Evolutionary conservation across 2,113 vertebrate genomes (phyloP).

Genomic region (Limanda limanda): DNA sequence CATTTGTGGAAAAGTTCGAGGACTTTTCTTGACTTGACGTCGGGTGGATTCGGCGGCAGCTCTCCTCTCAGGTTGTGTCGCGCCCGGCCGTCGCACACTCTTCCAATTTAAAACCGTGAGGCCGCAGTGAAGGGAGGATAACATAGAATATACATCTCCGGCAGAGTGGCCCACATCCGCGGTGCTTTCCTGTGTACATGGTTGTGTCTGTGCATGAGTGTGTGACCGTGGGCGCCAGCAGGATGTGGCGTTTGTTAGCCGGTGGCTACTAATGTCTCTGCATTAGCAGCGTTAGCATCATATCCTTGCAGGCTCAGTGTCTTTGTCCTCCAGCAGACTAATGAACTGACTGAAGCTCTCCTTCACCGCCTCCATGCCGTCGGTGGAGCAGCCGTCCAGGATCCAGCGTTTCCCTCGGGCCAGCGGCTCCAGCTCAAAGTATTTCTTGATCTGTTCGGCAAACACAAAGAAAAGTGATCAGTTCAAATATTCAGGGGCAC

Average conservation of each 20-base stretch:
- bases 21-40: background rate
- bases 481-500: background rate
- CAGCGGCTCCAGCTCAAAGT: constrained; percentile 97
- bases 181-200: constrained; percentile 29
- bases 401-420: constrained; percentile 96
- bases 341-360: constrained; percentile 95
- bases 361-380: constrained; percentile 91
- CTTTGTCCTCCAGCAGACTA: constrained; percentile 92
- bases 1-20: constrained; percentile 44
- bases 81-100: constrained; percentile 5
- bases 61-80: constrained; percentile 34
- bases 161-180: constrained; percentile 39
- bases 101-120: constrained; percentile 31
- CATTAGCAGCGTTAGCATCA: constrained; percentile 86
- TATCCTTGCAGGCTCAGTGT: constrained; percentile 90
- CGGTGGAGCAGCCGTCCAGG: constrained; percentile 91
- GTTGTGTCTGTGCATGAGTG: constrained; percentile 37
- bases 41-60: constrained; percentile 16
- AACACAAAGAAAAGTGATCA: background rate
- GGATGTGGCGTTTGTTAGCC: constrained; percentile 16
- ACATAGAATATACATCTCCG: constrained; percentile 52
- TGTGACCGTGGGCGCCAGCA: constrained; percentile 50
- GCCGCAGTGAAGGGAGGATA: constrained; percentile 31
- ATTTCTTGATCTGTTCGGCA: constrained; percentile 92
- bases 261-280: constrained; percentile 52